A percentile compares a stretch with the other conserved stretches of the same genome.
phyloP scores from a whole-genome alignment of 2,888 invertebrate species.

The Oscheius myriophilus region DNA sequence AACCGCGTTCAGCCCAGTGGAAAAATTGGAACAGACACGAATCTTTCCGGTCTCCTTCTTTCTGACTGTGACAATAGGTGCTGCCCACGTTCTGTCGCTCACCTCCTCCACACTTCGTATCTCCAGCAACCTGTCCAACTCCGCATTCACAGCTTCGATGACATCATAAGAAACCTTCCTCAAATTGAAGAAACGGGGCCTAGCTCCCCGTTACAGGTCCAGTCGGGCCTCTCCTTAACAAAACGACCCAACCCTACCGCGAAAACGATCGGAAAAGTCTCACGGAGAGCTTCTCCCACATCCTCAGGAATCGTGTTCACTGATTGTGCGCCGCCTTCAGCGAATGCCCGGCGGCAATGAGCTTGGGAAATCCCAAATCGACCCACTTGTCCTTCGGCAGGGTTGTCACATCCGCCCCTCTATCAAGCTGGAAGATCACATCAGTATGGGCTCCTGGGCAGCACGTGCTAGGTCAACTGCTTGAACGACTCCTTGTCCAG shows the following conservation, averaged over 20 bases:
- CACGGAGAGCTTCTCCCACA: conserved; percentile 3
- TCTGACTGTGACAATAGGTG: conserved; percentile 46
- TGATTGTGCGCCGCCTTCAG: conserved; percentile 5
- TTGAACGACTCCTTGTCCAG: no score
- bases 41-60: conserved; percentile 51
- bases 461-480: no score
- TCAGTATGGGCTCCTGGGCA: no score
- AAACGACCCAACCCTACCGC: conserved; percentile 31
- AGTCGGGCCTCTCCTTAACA: conserved; percentile 28
- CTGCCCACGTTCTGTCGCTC: conserved; percentile 41
- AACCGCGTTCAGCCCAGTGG: conserved; percentile 46
- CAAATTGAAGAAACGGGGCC: conserved; percentile 21
- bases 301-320: background rate
- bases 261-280: conserved; percentile 25
- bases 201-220: conserved; percentile 27
- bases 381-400: conserved; percentile 2
- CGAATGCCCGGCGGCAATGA: background rate
- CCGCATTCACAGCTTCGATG: conserved; percentile 6
- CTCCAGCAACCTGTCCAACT: conserved; percentile 36
- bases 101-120: conserved; percentile 33
- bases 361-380: conserved; percentile 6
- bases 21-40: conserved; percentile 55
- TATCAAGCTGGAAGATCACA: conserved; percentile 22
- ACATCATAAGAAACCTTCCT: conserved; percentile 36
- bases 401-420: conserved; percentile 27